Conservation (phyloP, 1,140 invertebrate genomes). For the Luehdorfia chinensis region DNA sequence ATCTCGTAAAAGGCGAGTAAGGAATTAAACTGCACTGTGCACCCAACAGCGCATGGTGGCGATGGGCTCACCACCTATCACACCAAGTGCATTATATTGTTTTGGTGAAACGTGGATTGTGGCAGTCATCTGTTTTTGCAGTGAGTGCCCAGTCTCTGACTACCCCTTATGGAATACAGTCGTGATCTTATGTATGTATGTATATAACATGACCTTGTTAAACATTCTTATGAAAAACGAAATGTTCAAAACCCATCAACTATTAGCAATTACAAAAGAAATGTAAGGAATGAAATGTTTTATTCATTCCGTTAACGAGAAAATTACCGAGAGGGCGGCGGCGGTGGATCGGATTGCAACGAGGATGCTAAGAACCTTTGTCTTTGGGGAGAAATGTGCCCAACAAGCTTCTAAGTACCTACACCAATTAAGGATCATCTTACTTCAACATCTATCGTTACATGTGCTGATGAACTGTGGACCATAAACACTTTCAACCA, state of each 20-base stretch:
- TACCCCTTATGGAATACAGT: too few relatives aligned
- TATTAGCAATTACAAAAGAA: constrained; percentile 75
- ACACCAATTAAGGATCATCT: constrained; percentile 59
- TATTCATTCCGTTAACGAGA: constrained; percentile 75
- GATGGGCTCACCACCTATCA: too few relatives aligned
- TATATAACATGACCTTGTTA: too few relatives aligned
- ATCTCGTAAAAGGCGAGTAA: too few relatives aligned
- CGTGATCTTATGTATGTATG: too few relatives aligned
- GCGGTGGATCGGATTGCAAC: constrained; percentile 70
- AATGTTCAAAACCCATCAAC: constrained; percentile 52
- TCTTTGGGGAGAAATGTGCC: constrained; percentile 65
- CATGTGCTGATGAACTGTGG: not conserved
- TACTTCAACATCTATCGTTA: constrained; percentile 18
- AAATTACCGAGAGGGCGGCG: constrained; percentile 71
- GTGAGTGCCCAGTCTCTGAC: too few relatives aligned
- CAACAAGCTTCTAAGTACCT: constrained; percentile 58
- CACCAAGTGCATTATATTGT: too few relatives aligned
- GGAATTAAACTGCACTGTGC: too few relatives aligned
- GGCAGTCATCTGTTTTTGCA: too few relatives aligned
- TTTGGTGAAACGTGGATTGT: too few relatives aligned
- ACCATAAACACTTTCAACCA: not conserved
- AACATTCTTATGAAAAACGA: too few relatives aligned
- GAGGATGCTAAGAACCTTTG: constrained; percentile 60
- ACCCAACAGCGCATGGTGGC: too few relatives aligned
- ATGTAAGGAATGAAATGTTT: constrained; percentile 76